A percentile compares a stretch with the other conserved stretches of the same genome.
Conservation (phyloP, 2,113 vertebrate genomes). For the Helogale parvula region DNA sequence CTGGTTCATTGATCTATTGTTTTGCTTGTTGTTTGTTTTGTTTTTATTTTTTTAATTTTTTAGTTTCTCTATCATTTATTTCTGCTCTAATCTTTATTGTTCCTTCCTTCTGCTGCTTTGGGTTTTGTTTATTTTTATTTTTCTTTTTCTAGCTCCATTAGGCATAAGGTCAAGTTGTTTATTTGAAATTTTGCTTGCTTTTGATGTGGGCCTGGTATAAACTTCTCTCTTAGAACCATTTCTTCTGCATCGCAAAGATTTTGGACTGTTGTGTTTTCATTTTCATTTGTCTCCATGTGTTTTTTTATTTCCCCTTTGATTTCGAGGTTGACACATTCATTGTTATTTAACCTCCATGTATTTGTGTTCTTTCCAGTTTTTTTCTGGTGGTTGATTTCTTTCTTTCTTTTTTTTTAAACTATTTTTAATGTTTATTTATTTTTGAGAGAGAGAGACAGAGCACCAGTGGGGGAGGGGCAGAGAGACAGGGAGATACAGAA, state of each 20-base stretch:
- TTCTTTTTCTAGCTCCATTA: neutral
- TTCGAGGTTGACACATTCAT: neutral
- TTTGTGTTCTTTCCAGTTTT: neutral
- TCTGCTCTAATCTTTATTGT: neutral
- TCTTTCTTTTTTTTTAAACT: neutral
- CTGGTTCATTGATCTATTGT: neutral
- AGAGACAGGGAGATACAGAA: no score
- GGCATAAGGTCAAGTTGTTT: neutral
- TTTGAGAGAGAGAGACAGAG: no score
- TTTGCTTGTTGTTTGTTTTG: no score
- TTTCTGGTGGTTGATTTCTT: neutral
- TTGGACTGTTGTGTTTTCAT: no score
- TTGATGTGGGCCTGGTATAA: neutral
- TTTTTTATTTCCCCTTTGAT: neutral
- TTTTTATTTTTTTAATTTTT: neutral
- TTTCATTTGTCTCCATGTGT: no score
- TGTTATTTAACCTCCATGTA: neutral
- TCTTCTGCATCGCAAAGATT: no score
- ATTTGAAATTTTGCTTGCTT: neutral
- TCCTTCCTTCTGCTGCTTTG: neutral
- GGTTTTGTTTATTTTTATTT: neutral
- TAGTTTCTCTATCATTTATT: neutral
- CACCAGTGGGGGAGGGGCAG: no score
- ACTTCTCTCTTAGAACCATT: neutral
- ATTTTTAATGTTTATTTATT: no score